Percentiles rank a stretch among this genome's conserved stretches.
Evolutionary conservation across 1,140 invertebrate genomes (phyloP).

Genomic region (Heliothis subflexa): DNA sequence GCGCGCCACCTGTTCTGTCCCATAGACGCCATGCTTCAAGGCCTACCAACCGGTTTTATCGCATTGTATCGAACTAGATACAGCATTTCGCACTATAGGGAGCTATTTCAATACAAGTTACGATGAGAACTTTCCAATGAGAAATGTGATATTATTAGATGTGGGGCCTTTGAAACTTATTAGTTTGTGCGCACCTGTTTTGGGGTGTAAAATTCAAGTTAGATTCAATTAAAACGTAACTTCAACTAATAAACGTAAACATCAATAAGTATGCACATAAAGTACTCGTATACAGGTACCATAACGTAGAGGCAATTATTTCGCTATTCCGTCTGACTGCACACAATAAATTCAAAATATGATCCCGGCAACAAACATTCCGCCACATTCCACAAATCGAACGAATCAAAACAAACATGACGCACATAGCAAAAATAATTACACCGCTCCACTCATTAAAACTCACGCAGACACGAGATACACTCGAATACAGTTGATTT

Average conservation of each 20-base stretch:
- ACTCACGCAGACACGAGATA: conserved; percentile 10
- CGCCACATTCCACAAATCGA: conserved; percentile 32
- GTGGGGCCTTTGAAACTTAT: background rate
- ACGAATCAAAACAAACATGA: conserved; percentile 31
- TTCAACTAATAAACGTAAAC: background rate
- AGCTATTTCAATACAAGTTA: conserved; percentile 35
- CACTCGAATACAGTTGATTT: conserved; percentile 20
- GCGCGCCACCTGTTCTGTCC: conserved; percentile 44
- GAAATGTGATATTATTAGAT: conserved; percentile 30
- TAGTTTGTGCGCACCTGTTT: background rate
- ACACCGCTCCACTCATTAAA: conserved; percentile 24
- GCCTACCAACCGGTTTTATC: conserved; percentile 40
- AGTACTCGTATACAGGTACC: background rate
- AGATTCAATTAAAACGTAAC: background rate
- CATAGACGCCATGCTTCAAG: conserved; percentile 35
- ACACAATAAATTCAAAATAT: conserved; percentile 17
- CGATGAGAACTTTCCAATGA: conserved; percentile 45
- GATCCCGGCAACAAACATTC: conserved; percentile 24
- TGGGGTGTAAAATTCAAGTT: background rate
- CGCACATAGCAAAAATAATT: conserved; percentile 36
- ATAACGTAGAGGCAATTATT: background rate
- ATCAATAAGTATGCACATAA: background rate
- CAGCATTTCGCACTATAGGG: conserved; percentile 37
- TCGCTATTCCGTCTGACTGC: background rate
- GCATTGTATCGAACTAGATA: conserved; percentile 38